Evolutionary conservation across 2,113 vertebrate genomes (phyloP).

Genomic region (Nycticebus coucang): DNA sequence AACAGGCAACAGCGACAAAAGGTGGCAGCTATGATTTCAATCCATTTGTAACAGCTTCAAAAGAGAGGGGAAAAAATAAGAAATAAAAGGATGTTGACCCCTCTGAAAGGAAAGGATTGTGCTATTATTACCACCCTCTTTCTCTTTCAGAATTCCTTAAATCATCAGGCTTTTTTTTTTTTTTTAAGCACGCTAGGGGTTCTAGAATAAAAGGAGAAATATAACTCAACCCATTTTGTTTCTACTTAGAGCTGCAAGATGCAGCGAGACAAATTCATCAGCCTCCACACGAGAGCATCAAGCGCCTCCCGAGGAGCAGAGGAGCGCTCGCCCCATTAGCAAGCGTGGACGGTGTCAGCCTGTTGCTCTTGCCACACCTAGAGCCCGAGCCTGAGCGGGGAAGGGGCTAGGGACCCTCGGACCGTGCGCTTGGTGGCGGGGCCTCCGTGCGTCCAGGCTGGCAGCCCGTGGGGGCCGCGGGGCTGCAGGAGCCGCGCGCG

Average conservation of each 20-base stretch:
- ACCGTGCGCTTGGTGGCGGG: neutral
- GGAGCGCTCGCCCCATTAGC: neutral
- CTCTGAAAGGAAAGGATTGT: neutral
- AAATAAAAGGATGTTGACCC: neutral
- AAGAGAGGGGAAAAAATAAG: neutral
- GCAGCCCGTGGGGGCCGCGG: accelerated
- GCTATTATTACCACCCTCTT: neutral
- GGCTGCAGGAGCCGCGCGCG: accelerated
- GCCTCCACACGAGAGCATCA: neutral
- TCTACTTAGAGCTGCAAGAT: neutral
- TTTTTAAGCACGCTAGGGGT: neutral
- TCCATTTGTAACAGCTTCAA: neutral
- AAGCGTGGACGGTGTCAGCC: neutral
- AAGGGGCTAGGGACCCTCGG: neutral
- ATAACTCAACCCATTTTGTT: neutral
- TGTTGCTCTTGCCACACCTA: conserved; percentile 37
- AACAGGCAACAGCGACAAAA: neutral
- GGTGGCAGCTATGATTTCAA: neutral
- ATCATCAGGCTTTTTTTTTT: neutral
- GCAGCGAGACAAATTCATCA: neutral
- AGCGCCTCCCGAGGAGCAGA: too few relatives aligned
- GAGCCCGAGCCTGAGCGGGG: neutral
- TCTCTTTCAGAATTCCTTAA: neutral
- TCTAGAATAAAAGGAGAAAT: neutral
- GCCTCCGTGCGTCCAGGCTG: accelerated